phyloP scores from a whole-genome alignment of 2,113 vertebrate genomes.

The Cynocephalus volans region DNA sequence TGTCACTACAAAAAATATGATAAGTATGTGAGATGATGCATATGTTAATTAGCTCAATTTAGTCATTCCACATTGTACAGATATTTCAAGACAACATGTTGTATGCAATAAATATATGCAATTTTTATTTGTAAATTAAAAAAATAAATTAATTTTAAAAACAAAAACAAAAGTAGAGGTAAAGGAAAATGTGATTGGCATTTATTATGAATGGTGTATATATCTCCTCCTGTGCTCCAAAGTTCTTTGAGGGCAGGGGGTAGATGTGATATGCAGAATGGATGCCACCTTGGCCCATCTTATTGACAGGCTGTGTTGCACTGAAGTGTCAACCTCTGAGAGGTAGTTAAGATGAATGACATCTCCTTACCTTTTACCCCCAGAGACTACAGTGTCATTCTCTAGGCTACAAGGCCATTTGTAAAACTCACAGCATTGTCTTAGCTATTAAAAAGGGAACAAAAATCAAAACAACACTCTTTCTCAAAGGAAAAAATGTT shows the following conservation, averaged over 20 bases:
- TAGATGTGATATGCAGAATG: not conserved
- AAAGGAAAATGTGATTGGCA: not conserved
- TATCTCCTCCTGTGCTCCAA: not conserved
- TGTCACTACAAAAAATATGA: not conserved
- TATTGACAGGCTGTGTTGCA: not conserved
- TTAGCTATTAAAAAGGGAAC: not conserved
- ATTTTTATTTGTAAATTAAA: not conserved
- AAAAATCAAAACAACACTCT: slow-evolving; percentile 40
- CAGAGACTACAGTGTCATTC: slow-evolving; percentile 56
- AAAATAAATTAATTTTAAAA: not conserved
- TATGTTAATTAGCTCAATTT: not conserved
- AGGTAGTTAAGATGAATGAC: slow-evolving; percentile 58
- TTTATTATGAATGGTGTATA: not conserved
- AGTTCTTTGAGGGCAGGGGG: not conserved
- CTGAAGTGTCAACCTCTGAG: not conserved
- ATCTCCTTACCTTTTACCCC: slow-evolving; percentile 33
- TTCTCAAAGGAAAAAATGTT: not conserved
- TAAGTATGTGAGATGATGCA: not conserved
- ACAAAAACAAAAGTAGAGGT: not conserved
- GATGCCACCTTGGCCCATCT: not conserved
- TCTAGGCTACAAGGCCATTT: slow-evolving; percentile 63
- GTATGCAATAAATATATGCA: not conserved
- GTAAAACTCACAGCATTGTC: slow-evolving; percentile 53
- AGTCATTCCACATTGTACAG: not conserved
- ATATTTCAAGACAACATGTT: not conserved